phyloP scores from a whole-genome alignment of 1,140 invertebrate species.

The Ladona fulva region DNA sequence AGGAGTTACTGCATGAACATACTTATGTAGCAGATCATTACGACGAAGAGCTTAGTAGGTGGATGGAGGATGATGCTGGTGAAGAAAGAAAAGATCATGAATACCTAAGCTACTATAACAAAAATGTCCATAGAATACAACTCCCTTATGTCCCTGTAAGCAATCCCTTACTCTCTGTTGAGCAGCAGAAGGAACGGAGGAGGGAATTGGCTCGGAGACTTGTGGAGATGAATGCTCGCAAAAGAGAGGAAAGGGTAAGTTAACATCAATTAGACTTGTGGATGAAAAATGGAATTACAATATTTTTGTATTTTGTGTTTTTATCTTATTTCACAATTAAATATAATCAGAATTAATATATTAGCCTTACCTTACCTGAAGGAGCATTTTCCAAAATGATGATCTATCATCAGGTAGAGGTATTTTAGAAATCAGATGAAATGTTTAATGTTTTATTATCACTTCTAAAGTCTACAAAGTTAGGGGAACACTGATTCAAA shows the following conservation, averaged over 20 bases:
- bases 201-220: slow-evolving; percentile 71
- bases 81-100: neutral
- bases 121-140: slow-evolving; percentile 74
- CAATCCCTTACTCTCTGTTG: slow-evolving; percentile 44
- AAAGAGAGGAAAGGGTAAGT: slow-evolving; percentile 63
- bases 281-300: no score
- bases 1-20: slow-evolving; percentile 76
- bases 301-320: no score
- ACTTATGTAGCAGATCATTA: slow-evolving; percentile 70
- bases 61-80: slow-evolving; percentile 47
- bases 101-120: slow-evolving; percentile 64
- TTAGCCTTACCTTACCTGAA: no score
- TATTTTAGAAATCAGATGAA: no score
- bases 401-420: no score
- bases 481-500: no score
- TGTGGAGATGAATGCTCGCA: slow-evolving; percentile 76
- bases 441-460: no score
- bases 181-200: slow-evolving; percentile 78
- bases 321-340: neutral
- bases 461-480: no score
- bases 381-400: no score
- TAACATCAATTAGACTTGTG: no score
- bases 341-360: no score
- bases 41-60: slow-evolving; percentile 63
- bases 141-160: slow-evolving; percentile 56